These are phyloP conservation scores for Danio tinwini DNA, from an alignment of 2,797 vertebrate species.

Conservation along the genomic window DNA sequence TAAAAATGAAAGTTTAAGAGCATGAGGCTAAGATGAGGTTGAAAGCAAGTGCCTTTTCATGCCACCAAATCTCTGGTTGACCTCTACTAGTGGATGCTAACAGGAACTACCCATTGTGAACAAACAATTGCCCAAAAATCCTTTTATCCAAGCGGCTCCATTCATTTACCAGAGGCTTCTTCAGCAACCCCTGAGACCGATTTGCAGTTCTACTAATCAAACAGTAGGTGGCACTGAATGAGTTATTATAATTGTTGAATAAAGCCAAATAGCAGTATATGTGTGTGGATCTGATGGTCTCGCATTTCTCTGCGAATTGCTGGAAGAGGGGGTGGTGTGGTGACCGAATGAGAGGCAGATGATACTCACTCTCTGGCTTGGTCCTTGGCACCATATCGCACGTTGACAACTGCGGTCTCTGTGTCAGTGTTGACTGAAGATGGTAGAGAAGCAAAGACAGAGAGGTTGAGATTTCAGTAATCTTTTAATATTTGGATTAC, in stretches of 20 bases:
- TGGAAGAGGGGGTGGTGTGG: slow-evolving; percentile 47
- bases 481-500: slow-evolving; percentile 1
- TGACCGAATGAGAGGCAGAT: slow-evolving; percentile 17
- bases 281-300: slow-evolving; percentile 32
- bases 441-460: slow-evolving; percentile 51
- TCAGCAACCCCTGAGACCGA: slow-evolving; percentile 2
- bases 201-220: slow-evolving; percentile 39
- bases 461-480: background rate
- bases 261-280: slow-evolving; percentile 32
- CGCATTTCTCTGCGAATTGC: slow-evolving; percentile 44
- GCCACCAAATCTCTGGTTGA: slow-evolving; percentile 2
- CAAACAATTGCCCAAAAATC: slow-evolving; percentile 32
- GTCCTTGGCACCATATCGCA: slow-evolving; percentile 95
- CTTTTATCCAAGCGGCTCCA: slow-evolving; percentile 20
- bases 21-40: background rate
- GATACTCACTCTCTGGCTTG: slow-evolving; percentile 95
- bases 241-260: slow-evolving; percentile 47
- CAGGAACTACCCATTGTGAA: slow-evolving; percentile 36
- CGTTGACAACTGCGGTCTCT: slow-evolving; percentile 98
- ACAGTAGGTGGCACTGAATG: slow-evolving; percentile 56
- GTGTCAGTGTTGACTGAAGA: slow-evolving; percentile 95
- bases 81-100: slow-evolving; percentile 18
- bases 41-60: slow-evolving; percentile 3
- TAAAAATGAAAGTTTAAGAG: slow-evolving; percentile 1
- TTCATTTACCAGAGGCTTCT: slow-evolving; percentile 6